Base-by-base conservation (phyloP, 1,140 invertebrate species). In the Rhyacophila brunnea region DNA sequence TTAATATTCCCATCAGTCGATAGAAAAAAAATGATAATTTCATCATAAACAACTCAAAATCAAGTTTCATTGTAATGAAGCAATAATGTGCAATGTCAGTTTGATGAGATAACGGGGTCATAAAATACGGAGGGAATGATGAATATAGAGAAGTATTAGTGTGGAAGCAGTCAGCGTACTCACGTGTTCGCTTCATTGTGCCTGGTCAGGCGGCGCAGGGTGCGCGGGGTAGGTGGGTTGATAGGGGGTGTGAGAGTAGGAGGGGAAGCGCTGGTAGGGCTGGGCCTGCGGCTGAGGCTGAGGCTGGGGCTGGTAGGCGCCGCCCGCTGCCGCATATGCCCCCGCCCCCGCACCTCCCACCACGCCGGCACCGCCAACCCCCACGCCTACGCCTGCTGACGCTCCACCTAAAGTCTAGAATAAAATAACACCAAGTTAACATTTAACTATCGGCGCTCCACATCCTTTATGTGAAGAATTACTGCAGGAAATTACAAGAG, bases 331-430 rank as follows among this genome's bases (percentile, higher is more conserved):
- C 7, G 47, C 19, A 28, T 47, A 55, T 1, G 57, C 17, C 6
- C 50, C 42, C 3, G 48, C 55, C 17, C 38, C 67, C 20, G 68
- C 65, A 1, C 64, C 64, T 11, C 66, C 72, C 14, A 42, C 58
- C 20, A 56, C 60, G 4, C 23, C 23, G 9, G 23, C 23, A 3
- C 23, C 23, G 23, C 23, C 23, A 3, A 3, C 23, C 4, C 23
- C 45, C 10, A 46, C 51, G 9, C 42, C 56, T 15, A 53, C 34
- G 23, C 42, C 9, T 46, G 20, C 15, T 44, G 28, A 10, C 42
- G 19, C 11, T 14, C 40, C 19, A 20, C 17, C 34, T 18, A 43
- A 9, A 14, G 19, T 14, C 36, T 42, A 42, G 1, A 18, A 51
- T 18, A 20, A 23, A n/a, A 2, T 20, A 49, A 28, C 34, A 9